Conservation (phyloP, 2,888 invertebrate species). For the Caenorhabditis sp. region DNA sequence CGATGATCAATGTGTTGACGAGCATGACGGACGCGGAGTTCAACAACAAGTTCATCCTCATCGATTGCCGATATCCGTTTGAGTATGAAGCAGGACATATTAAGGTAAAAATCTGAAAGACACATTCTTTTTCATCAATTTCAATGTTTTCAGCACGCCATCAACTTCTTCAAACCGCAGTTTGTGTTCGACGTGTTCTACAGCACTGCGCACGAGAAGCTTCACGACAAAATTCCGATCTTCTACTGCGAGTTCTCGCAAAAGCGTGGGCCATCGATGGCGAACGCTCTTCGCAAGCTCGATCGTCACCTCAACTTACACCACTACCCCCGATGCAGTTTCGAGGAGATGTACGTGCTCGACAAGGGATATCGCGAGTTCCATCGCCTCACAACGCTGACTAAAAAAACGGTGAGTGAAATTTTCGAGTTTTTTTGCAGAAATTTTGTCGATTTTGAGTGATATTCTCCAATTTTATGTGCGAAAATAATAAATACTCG, state of each 20-base stretch:
- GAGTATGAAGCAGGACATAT: conserved; percentile 72
- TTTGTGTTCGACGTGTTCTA: conserved; percentile 54
- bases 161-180: conserved; percentile 63
- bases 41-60: conserved; percentile 45
- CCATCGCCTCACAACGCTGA: neutral
- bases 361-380: conserved; percentile 94
- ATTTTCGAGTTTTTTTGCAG: too few relatives aligned
- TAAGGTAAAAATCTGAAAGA: conserved; percentile 24
- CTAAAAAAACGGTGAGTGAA: neutral
- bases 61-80: conserved; percentile 72
- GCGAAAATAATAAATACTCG: too few relatives aligned
- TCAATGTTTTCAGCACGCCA: conserved; percentile 55
- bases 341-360: conserved; percentile 94
- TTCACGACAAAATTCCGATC: conserved; percentile 58
- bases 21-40: conserved; percentile 29
- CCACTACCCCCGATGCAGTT: conserved; percentile 87
- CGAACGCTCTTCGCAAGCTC: conserved; percentile 89
- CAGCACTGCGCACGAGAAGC: neutral
- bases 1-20: conserved; percentile 42
- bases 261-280: conserved; percentile 93
- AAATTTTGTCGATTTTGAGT: too few relatives aligned
- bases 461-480: too few relatives aligned
- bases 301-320: conserved; percentile 89
- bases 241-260: conserved; percentile 92
- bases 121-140: too few relatives aligned